These are phyloP conservation scores for Dendroctonus valens DNA, from an alignment of 1,140 invertebrate genomes.

Conservation along the genomic window DNA sequence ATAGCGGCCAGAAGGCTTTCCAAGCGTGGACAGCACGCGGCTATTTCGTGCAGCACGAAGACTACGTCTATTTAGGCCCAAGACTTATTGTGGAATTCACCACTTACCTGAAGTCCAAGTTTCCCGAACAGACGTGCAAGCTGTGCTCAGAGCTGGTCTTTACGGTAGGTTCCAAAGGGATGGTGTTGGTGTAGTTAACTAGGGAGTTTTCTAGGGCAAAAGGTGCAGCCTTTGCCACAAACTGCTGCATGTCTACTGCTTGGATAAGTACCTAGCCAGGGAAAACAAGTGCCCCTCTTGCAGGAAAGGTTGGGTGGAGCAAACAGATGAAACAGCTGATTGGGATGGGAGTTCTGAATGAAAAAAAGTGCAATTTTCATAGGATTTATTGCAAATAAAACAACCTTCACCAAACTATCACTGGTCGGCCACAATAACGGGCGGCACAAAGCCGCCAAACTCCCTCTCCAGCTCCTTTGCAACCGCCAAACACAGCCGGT, in stretches of 20 bases:
- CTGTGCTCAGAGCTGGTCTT: conserved; percentile 43
- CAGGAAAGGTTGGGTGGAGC: conserved; percentile 32
- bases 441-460: conserved; percentile 82
- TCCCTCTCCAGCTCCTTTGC: conserved; percentile 76
- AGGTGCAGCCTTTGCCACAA: conserved; percentile 34
- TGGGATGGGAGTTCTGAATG: too few species aligned
- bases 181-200: neutral
- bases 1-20: conserved; percentile 38
- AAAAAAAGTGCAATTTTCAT: too few species aligned
- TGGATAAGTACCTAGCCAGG: conserved; percentile 37
- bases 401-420: neutral
- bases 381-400: neutral
- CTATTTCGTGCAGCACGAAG: conserved; percentile 37
- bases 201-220: conserved; percentile 33
- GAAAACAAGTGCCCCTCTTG: conserved; percentile 38
- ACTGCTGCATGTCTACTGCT: conserved; percentile 36
- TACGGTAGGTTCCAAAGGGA: conserved; percentile 26
- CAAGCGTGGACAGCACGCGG: conserved; percentile 38
- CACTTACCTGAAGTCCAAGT: conserved; percentile 37
- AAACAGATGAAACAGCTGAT: too few species aligned
- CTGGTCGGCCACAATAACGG: conserved; percentile 40
- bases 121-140: conserved; percentile 37
- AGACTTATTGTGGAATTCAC: conserved; percentile 41
- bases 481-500: conserved; percentile 79
- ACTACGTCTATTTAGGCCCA: conserved; percentile 36